Conservation (phyloP, 1,140 invertebrate species). For the Cherax quadricarinatus region DNA sequence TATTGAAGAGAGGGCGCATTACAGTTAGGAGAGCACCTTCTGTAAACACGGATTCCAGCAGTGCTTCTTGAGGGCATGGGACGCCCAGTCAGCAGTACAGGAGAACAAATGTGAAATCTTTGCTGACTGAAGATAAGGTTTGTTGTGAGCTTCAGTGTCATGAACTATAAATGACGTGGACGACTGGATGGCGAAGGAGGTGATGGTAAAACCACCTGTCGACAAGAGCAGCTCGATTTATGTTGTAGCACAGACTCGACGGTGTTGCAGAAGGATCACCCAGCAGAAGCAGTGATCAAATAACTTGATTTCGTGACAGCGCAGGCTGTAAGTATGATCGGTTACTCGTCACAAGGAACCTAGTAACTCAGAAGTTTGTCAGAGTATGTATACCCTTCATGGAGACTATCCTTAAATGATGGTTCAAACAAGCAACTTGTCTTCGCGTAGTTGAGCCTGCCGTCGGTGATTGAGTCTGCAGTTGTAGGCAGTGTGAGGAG, state of each 20-base stretch:
- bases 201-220: not conserved
- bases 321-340: not conserved
- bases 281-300: not conserved
- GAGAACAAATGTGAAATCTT: not conserved
- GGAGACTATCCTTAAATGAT: not conserved
- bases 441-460: not conserved
- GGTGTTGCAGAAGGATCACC: not conserved
- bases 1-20: conserved; percentile 39
- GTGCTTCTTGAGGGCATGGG: not conserved
- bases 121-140: not conserved
- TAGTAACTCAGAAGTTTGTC: not conserved
- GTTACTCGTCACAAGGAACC: not conserved
- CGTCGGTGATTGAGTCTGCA: not conserved
- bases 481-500: not conserved
- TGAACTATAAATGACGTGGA: not conserved
- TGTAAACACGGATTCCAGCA: not conserved
- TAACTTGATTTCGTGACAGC: not conserved
- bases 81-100: not conserved
- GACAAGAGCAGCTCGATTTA: not conserved
- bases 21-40: not conserved
- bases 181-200: not conserved
- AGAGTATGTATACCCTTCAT: not conserved
- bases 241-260: not conserved
- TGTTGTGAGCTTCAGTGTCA: not conserved
- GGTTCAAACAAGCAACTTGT: conserved; percentile 6